Evolutionary conservation across 2,888 invertebrate genomes (phyloP).

Genomic region (Crematogaster levior): DNA sequence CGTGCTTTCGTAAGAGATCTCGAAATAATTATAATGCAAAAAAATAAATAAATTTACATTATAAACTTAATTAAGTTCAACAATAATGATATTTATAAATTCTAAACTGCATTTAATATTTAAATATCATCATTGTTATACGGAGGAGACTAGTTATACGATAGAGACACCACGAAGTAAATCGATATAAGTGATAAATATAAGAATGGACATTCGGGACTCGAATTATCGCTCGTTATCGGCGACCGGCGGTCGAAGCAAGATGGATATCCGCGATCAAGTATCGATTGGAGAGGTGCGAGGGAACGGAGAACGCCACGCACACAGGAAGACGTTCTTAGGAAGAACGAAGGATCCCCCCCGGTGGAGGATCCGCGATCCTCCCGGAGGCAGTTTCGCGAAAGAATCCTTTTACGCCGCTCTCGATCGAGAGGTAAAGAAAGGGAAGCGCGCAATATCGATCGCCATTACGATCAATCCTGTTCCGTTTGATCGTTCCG

Average conservation of each 20-base stretch:
- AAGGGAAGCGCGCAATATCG: conserved; percentile 39
- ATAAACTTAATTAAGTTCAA: not conserved
- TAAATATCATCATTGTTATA: not conserved
- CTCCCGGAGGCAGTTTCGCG: conserved; percentile 14
- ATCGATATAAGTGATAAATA: conserved; percentile 1
- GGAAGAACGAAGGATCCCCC: not conserved
- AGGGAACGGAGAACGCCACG: conserved; percentile 56
- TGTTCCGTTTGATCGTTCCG: conserved; percentile 61
- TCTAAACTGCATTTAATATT: not conserved
- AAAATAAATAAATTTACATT: not conserved
- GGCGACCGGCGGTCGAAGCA: conserved; percentile 29
- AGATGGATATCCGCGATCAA: conserved; percentile 66
- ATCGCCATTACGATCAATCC: conserved; percentile 41
- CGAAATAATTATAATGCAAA: not conserved
- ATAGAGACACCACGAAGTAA: not conserved
- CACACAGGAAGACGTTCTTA: conserved; percentile 23
- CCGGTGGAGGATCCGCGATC: conserved; percentile 1
- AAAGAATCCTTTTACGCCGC: conserved; percentile 21
- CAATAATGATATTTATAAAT: not conserved
- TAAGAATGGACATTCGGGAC: not conserved
- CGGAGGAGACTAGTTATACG: not conserved
- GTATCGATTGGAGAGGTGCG: conserved; percentile 79
- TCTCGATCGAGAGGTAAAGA: conserved; percentile 14
- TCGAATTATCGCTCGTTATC: conserved; percentile 31
- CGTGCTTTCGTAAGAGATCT: not conserved